These are phyloP conservation scores for Peromyscus leucopus DNA, from an alignment of 2,113 vertebrate species.

Conservation along the genomic window DNA sequence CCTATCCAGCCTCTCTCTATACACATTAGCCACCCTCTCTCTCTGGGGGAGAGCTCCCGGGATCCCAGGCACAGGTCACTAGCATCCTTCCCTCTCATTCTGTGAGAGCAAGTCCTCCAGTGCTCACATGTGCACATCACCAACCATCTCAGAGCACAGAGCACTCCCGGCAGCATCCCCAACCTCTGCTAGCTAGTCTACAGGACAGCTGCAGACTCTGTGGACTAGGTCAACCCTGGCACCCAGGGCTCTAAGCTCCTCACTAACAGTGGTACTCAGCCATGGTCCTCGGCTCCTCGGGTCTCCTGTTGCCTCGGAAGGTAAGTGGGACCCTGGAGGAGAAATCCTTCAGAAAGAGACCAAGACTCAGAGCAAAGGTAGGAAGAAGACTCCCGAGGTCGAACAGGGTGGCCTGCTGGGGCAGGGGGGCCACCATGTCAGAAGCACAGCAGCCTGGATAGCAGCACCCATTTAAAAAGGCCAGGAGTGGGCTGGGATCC, in stretches of 20 bases:
- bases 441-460: background rate
- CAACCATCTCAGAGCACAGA: background rate
- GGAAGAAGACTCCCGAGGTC: background rate
- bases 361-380: background rate
- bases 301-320: background rate
- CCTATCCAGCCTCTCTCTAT: background rate
- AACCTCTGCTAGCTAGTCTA: background rate
- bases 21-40: background rate
- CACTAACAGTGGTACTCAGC: fast-evolving
- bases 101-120: background rate
- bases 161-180: fast-evolving
- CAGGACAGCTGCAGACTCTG: fast-evolving
- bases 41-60: background rate
- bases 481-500: background rate
- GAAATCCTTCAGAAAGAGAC: background rate
- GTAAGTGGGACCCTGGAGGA: background rate
- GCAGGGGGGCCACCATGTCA: background rate
- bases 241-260: background rate
- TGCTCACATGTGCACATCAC: fast-evolving
- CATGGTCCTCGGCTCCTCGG: background rate
- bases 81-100: too few species aligned
- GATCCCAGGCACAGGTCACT: background rate
- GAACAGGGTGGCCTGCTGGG: background rate
- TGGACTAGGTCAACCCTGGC: background rate
- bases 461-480: background rate